These are phyloP conservation scores for Pseudanteris insignis DNA, from an alignment of 2,888 invertebrate genomes.

Conservation along the genomic window DNA sequence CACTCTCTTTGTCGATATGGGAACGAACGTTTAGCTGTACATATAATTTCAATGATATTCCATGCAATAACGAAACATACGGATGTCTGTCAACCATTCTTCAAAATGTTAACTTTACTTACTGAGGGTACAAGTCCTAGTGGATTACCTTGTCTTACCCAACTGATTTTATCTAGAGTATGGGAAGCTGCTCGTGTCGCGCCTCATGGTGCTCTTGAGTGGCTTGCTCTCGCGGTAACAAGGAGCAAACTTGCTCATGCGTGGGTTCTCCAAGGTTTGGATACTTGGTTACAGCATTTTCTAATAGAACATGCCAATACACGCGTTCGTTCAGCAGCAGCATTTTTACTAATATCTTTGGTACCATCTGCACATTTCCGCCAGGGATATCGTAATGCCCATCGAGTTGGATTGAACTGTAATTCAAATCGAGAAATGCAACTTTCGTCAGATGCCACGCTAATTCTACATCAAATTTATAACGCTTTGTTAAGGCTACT, in stretches of 20 bases:
- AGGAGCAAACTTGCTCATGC: slow-evolving; percentile 90
- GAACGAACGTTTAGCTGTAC: slow-evolving; percentile 88
- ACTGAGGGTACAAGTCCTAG: slow-evolving; percentile 85
- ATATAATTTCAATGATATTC: slow-evolving; percentile 90
- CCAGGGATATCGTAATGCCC: slow-evolving; percentile 79
- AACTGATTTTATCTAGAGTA: slow-evolving; percentile 84
- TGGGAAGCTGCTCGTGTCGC: slow-evolving; percentile 92
- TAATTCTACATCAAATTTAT: slow-evolving; percentile 75
- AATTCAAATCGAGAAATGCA: slow-evolving; percentile 66
- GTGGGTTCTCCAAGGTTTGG: slow-evolving; percentile 92
- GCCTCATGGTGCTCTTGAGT: slow-evolving; percentile 91
- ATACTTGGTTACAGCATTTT: slow-evolving; percentile 91
- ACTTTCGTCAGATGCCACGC: slow-evolving; percentile 69
- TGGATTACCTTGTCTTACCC: slow-evolving; percentile 90
- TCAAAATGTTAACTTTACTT: slow-evolving; percentile 87
- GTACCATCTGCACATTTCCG: slow-evolving; percentile 92
- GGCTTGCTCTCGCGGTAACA: slow-evolving; percentile 81
- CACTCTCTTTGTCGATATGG: slow-evolving; percentile 86
- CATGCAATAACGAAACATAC: slow-evolving; percentile 90
- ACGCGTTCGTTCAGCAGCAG: slow-evolving; percentile 89
- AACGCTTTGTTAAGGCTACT: slow-evolving; percentile 79
- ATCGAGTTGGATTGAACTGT: slow-evolving; percentile 71
- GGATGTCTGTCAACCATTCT: slow-evolving; percentile 92
- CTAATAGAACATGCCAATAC: slow-evolving; percentile 86
- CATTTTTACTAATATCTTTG: slow-evolving; percentile 86